Evolutionary conservation across 2,888 invertebrate genomes (phyloP), one percentile per base, ranked within the genome.

Genomic region (Melinaea marsaeus): DNA sequence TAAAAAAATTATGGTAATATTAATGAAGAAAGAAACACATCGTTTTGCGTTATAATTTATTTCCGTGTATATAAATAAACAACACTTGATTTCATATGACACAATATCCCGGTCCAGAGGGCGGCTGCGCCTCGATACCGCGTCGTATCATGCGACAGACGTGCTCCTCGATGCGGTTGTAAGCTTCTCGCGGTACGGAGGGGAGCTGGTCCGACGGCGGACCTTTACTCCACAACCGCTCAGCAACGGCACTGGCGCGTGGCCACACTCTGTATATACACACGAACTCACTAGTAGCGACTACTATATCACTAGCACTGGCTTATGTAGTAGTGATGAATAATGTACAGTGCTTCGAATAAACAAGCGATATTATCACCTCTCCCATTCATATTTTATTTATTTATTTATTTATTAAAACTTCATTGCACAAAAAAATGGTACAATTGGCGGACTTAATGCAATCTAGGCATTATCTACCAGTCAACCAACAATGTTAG

Each of bases 221-320:
- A 22, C 22, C 22, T 22, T 22, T 22, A 32, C 94, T 94, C 98
- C 98, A 98, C 0, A 98, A 90, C 68, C 94, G 92, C 84, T 98
- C 98, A 0, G 97, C 98, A 0, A 95, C 93, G 0, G 97, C 97
- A 63, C 95, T 94, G 0, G 96, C 95, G 70, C 97, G 91, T 0
- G 98, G 98, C 95, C 97, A 98, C 7, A 96, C 92, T 72, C 94
- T 90, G 71, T 4, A 22, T 22, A 22, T 22, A 1, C 22, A 22
- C 22, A 45, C 37, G 11, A 47, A 7, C 5, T 4, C n/a, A n/a
- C n/a, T n/a, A n/a, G n/a, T n/a, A n/a, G n/a, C n/a, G n/a, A 46
- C 3, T 46, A 46, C n/a, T 46, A 3, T 46, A 4, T 0, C 22
- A 22, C 22, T 22, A 22, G 22, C 22, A 22, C 22, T 22, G 22